Conservation (phyloP, 2,888 invertebrate genomes). For the Kryphioiulus occultus region DNA sequence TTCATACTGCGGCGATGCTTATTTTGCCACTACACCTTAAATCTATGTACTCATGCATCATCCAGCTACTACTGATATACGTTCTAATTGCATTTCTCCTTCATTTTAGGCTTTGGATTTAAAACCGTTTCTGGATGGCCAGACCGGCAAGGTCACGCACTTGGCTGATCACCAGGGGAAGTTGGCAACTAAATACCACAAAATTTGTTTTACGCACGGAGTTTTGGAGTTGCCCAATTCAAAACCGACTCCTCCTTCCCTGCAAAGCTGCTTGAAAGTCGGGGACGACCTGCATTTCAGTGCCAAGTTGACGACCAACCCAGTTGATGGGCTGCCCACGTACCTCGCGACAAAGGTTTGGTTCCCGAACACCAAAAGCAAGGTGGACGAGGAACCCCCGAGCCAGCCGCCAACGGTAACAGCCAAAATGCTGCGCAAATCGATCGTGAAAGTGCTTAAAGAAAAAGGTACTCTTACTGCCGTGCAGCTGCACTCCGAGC, state of each 20-base stretch:
- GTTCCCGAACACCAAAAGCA: slow-evolving; percentile 30
- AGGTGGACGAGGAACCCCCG: neutral
- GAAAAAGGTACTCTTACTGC: neutral
- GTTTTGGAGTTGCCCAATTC: neutral
- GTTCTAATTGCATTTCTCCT: too few species aligned
- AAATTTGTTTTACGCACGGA: neutral
- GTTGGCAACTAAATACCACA: neutral
- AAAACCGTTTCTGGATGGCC: neutral
- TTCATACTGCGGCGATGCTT: too few species aligned
- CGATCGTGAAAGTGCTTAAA: neutral
- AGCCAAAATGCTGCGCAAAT: neutral
- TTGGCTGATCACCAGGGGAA: neutral
- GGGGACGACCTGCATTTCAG: neutral
- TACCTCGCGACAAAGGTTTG: neutral
- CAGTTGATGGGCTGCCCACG: neutral
- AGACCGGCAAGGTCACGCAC: neutral
- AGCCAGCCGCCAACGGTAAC: neutral
- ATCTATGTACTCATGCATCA: too few species aligned
- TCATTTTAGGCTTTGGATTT: neutral
- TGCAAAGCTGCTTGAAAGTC: neutral
- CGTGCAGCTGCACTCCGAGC: neutral
- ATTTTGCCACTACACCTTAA: too few species aligned
- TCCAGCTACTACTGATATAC: too few species aligned
- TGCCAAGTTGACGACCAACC: neutral
- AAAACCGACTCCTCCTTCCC: neutral